These are phyloP conservation scores for Alcedo quadribrachys DNA, from an alignment of 2,797 vertebrate genomes.

Conservation along the genomic window DNA sequence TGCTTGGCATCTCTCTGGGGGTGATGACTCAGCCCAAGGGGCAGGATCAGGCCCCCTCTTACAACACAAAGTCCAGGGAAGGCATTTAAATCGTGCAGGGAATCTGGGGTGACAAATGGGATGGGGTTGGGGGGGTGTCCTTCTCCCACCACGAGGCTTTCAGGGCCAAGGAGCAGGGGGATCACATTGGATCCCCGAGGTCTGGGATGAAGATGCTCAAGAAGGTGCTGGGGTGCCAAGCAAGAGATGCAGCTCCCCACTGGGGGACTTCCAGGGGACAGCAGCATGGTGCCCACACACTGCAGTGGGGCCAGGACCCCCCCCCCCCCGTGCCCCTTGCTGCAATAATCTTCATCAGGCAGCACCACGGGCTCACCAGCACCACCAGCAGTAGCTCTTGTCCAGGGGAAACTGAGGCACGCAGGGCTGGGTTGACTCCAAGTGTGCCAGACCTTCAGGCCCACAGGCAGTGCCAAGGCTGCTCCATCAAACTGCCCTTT, in stretches of 20 bases:
- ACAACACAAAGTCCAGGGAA: background rate
- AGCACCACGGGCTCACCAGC: background rate
- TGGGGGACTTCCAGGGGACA: background rate
- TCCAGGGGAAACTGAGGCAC: conserved; percentile 34
- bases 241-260: accelerated
- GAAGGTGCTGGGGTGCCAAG: background rate
- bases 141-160: background rate
- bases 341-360: background rate
- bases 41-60: background rate
- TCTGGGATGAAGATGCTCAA: background rate
- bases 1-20: background rate
- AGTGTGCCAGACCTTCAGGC: background rate
- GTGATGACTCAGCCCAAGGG: background rate
- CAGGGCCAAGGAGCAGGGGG: accelerated
- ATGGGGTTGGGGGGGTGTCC: background rate
- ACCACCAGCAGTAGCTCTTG: background rate
- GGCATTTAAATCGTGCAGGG: accelerated
- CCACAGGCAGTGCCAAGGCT: background rate
- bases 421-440: background rate
- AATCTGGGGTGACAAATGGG: background rate
- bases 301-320: background rate
- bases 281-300: accelerated
- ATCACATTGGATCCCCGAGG: background rate
- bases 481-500: background rate
- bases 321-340: accelerated